Evolutionary conservation across 1,140 invertebrate genomes (phyloP).

Genomic region (Pogonus chalceus): DNA sequence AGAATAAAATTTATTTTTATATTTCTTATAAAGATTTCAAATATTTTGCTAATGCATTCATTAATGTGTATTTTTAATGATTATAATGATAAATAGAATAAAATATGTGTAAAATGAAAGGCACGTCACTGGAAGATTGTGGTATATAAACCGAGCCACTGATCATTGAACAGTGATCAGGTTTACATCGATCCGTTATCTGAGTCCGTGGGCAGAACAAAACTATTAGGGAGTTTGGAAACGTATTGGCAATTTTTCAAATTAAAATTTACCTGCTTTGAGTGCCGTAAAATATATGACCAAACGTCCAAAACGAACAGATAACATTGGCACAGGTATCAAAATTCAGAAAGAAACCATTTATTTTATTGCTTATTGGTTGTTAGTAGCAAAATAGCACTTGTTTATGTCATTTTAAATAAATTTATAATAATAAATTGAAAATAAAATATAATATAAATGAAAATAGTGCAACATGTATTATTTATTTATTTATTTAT

Average conservation of each 20-base stretch:
- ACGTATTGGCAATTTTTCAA: slow-evolving; percentile 1
- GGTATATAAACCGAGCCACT: background rate
- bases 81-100: background rate
- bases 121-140: background rate
- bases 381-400: too few species aligned
- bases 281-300: background rate
- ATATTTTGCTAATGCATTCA: background rate
- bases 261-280: background rate
- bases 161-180: background rate
- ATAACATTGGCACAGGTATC: too few species aligned
- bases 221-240: slow-evolving; percentile 1
- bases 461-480: too few species aligned
- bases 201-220: background rate
- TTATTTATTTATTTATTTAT: background rate
- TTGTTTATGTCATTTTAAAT: too few species aligned
- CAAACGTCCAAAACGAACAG: too few species aligned
- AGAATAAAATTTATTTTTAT: too few species aligned
- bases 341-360: too few species aligned
- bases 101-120: background rate
- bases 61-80: background rate
- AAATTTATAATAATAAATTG: too few species aligned
- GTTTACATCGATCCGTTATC: background rate
- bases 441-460: too few species aligned
- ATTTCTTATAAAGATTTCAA: background rate
- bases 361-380: too few species aligned